Percentiles rank a stretch among this genome's conserved stretches.
These are phyloP conservation scores for Ecliptopera silaceata DNA, from an alignment of 2,888 invertebrate genomes.

Conservation along the genomic window DNA sequence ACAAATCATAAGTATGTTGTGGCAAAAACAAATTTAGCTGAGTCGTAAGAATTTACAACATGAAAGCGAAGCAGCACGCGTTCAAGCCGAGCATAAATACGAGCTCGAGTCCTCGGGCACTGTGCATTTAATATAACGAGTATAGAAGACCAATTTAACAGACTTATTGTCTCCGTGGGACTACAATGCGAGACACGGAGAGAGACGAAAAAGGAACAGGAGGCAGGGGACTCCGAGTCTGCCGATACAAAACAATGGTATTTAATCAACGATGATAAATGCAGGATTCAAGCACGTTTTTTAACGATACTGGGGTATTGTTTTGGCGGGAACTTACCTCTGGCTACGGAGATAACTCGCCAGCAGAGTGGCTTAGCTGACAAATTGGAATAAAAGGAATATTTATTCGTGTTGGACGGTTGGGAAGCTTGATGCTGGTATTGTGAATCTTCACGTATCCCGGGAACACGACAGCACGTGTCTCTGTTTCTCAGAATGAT, in stretches of 20 bases:
- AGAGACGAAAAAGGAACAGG: constrained; percentile 73
- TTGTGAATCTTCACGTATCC: constrained; percentile 58
- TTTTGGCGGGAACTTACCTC: constrained; percentile 81
- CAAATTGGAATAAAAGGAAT: constrained; percentile 83
- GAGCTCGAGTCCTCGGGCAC: constrained; percentile 55
- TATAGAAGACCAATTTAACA: constrained; percentile 80
- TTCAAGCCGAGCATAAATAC: constrained; percentile 66
- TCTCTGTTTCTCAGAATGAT: constrained; percentile 37
- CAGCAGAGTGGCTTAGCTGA: constrained; percentile 81
- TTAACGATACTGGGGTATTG: constrained; percentile 81
- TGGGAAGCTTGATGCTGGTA: constrained; percentile 50
- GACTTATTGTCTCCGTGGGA: constrained; percentile 80
- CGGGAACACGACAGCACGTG: constrained; percentile 44
- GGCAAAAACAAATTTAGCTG: constrained; percentile 55
- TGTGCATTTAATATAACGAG: constrained; percentile 66
- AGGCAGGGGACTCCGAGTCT: constrained; percentile 69
- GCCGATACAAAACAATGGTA: constrained; percentile 82
- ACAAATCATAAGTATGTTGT: constrained; percentile 45
- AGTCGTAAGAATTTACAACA: constrained; percentile 61
- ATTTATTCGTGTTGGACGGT: constrained; percentile 71
- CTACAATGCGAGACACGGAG: constrained; percentile 76
- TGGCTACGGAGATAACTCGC: constrained; percentile 80
- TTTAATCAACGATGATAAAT: constrained; percentile 84
- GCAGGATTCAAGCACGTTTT: constrained; percentile 81
- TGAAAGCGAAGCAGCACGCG: constrained; percentile 54